Conservation (phyloP, 2,113 vertebrate genomes). For the Empidonax alnorum region DNA sequence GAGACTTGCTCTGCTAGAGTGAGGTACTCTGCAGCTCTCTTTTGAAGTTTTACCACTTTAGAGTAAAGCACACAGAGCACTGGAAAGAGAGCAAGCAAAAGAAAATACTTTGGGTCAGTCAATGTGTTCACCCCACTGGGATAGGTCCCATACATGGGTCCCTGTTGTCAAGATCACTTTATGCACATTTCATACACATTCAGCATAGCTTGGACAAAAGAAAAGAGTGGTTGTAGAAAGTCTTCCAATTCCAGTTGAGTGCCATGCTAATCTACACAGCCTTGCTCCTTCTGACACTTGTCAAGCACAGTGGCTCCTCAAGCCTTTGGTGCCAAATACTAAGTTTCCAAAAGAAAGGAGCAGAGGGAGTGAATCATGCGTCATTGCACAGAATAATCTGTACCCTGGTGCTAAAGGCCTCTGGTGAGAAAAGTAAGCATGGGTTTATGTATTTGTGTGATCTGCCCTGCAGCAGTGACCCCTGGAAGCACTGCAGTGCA, state of each 20-base stretch:
- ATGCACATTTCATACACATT: not conserved
- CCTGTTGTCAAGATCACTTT: not conserved
- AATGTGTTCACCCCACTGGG: accelerated
- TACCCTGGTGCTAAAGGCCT: not conserved
- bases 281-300: not conserved
- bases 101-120: not conserved
- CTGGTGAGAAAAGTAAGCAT: not conserved
- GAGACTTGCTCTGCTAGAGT: not conserved
- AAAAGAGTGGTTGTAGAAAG: not conserved
- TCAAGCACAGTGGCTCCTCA: not conserved
- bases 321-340: not conserved
- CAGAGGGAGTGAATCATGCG: not conserved
- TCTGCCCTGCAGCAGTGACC: not conserved
- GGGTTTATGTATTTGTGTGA: not conserved
- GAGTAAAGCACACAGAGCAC: not conserved
- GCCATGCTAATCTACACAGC: not conserved
- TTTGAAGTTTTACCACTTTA: accelerated
- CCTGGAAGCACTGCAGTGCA: not conserved
- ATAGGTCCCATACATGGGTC: accelerated
- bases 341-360: not conserved
- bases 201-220: not conserved
- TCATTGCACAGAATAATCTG: not conserved
- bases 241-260: not conserved
- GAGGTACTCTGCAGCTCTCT: not conserved
- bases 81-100: not conserved